A percentile compares a stretch with the other conserved stretches of the same genome.
Evolutionary conservation across 2,888 invertebrate species (phyloP).

Genomic region (Campopleginae sp.): DNA sequence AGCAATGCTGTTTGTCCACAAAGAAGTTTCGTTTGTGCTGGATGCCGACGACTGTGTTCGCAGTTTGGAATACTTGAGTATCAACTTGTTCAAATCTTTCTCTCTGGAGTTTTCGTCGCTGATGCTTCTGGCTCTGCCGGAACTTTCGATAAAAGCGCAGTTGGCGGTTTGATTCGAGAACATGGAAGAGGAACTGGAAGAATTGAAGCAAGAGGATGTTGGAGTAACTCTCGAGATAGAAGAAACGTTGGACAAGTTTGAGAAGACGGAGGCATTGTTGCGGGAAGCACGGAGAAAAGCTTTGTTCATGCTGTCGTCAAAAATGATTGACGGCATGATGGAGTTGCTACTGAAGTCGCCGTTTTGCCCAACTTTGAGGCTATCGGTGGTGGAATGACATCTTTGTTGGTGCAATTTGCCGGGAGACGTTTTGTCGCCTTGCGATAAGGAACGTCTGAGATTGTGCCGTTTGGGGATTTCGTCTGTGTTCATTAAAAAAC

Average conservation of each 20-base stretch:
- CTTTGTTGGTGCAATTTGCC: conserved; percentile 60
- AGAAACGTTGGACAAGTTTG: conserved; percentile 76
- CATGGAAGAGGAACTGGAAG: conserved; percentile 62
- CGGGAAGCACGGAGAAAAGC: conserved; percentile 54
- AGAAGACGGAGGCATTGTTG: conserved; percentile 71
- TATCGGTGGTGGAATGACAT: conserved; percentile 69
- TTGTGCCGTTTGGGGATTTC: conserved; percentile 30
- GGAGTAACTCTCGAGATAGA: conserved; percentile 72
- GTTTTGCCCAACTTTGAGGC: conserved; percentile 26
- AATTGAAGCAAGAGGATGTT: conserved; percentile 60
- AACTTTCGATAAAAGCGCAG: conserved; percentile 74
- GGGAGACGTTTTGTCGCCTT: conserved; percentile 69
- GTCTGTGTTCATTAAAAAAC: conserved; percentile 8
- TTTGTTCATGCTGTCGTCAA: conserved; percentile 74
- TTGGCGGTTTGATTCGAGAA: conserved; percentile 74
- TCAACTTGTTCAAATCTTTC: conserved; percentile 71
- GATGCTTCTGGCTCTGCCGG: conserved; percentile 36
- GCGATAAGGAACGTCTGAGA: conserved; percentile 72
- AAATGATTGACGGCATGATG: conserved; percentile 61
- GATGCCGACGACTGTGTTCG: conserved; percentile 63
- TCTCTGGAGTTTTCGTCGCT: conserved; percentile 3
- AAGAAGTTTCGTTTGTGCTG: conserved; percentile 5
- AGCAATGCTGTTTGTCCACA: conserved; percentile 17
- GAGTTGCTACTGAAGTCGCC: conserved; percentile 21
- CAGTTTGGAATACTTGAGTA: conserved; percentile 71